A percentile compares a stretch with the other conserved stretches of the same genome.
Conservation (phyloP, 2,888 invertebrate species). For the Plagiodera versicolora region DNA sequence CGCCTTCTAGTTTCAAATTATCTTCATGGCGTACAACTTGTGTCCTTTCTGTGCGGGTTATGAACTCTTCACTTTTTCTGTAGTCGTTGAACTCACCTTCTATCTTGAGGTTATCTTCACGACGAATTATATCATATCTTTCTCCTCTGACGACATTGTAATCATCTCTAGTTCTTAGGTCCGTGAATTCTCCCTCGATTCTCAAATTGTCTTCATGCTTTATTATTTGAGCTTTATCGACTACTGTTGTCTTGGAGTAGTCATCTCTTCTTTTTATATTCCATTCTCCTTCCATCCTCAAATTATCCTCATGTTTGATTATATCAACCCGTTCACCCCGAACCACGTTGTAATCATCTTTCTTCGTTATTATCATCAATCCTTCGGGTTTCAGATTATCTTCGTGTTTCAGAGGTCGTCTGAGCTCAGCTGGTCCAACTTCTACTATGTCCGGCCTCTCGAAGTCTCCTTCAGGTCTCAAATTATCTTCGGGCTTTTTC, state of each 20-base stretch:
- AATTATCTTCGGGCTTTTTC: conserved; percentile 57
- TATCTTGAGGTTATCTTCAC: conserved; percentile 67
- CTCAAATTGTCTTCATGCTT: conserved; percentile 68
- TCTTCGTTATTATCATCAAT: conserved; percentile 47
- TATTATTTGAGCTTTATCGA: conserved; percentile 60
- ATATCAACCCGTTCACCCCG: conserved; percentile 62
- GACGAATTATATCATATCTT: conserved; percentile 62
- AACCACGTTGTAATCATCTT: conserved; percentile 60
- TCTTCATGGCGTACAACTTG: conserved; percentile 60
- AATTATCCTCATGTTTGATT: conserved; percentile 66
- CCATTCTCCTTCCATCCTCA: conserved; percentile 58
- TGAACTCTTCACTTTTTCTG: conserved; percentile 62
- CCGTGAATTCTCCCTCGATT: conserved; percentile 52
- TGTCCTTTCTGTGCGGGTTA: conserved; percentile 60
- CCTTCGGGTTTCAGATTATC: conserved; percentile 62
- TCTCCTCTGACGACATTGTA: conserved; percentile 59
- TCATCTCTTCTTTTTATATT: conserved; percentile 56
- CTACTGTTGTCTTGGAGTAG: conserved; percentile 58
- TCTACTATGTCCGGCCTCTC: conserved; percentile 51
- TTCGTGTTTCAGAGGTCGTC: conserved; percentile 56
- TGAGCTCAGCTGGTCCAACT: conserved; percentile 61
- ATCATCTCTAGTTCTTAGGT: conserved; percentile 55
- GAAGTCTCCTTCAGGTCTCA: conserved; percentile 57
- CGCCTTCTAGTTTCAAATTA: conserved; percentile 61
- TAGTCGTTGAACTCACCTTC: conserved; percentile 61